These are phyloP conservation scores for Sterrhoptilus dennistouni DNA, from an alignment of 2,113 vertebrate species.

Conservation along the genomic window DNA sequence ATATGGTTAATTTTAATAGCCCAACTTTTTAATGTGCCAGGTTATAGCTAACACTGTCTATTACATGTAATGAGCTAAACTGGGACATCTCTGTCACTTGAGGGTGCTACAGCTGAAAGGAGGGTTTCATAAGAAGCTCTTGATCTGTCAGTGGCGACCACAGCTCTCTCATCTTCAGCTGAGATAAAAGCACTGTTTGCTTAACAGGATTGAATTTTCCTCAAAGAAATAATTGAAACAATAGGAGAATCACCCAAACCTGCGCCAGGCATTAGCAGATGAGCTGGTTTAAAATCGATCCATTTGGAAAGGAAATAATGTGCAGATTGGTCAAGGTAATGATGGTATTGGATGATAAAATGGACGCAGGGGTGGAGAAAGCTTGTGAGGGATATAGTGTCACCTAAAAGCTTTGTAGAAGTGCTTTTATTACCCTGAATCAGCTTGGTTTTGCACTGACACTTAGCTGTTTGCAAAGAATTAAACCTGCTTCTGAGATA, in stretches of 20 bases:
- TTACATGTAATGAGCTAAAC: neutral
- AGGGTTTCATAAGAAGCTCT: neutral
- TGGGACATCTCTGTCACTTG: neutral
- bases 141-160: neutral
- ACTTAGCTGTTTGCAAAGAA: neutral
- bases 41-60: neutral
- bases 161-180: neutral
- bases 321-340: conserved; percentile 20
- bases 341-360: neutral
- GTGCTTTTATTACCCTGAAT: conserved; percentile 64
- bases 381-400: conserved; percentile 29
- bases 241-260: conserved; percentile 22
- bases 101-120: neutral
- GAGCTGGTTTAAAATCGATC: conserved; percentile 30
- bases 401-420: conserved; percentile 24
- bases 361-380: neutral
- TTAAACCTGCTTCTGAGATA: conserved; percentile 41
- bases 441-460: conserved; percentile 29
- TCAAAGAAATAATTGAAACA: conserved; percentile 32
- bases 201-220: conserved; percentile 16
- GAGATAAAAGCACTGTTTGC: neutral
- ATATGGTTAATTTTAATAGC: neutral
- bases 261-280: neutral
- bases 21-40: neutral
- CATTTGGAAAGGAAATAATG: conserved; percentile 47